Conservation (phyloP, 2,113 vertebrate species). For the Amblyornis subalaris region DNA sequence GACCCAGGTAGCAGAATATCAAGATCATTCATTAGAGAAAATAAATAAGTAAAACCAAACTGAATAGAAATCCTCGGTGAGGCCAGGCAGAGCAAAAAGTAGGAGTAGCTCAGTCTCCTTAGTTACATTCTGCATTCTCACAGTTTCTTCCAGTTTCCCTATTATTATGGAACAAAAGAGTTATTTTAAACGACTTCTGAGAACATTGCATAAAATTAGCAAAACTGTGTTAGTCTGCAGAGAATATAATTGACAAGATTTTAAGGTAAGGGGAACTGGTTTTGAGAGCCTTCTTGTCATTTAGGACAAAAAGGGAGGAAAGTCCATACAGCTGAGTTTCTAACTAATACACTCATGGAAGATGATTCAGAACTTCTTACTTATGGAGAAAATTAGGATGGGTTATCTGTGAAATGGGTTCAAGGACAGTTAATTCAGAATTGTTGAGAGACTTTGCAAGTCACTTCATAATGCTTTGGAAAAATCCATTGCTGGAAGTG, state of each 20-base stretch:
- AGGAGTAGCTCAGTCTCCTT: slow-evolving; percentile 49
- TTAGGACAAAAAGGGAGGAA: neutral
- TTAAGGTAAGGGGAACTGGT: neutral
- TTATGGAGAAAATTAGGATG: neutral
- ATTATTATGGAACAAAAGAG: slow-evolving; percentile 41
- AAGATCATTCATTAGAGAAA: neutral
- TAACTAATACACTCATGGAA: neutral
- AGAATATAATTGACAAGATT: neutral
- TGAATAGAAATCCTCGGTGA: neutral
- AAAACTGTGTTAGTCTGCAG: neutral
- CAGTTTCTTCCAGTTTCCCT: slow-evolving; percentile 33
- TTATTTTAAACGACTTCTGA: slow-evolving; percentile 45
- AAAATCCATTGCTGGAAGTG: neutral
- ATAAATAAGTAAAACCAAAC: neutral
- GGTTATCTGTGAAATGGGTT: neutral
- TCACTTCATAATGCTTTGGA: neutral
- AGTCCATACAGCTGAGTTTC: neutral
- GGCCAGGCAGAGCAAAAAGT: slow-evolving; percentile 4
- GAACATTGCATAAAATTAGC: slow-evolving; percentile 48
- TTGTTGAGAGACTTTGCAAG: neutral
- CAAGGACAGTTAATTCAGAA: neutral
- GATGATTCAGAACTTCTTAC: neutral
- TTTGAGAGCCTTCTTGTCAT: neutral
- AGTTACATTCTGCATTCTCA: slow-evolving; percentile 51
- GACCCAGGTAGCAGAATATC: neutral